Conservation (phyloP, 2,797 vertebrate species). For the Toxotes lorentzi region DNA sequence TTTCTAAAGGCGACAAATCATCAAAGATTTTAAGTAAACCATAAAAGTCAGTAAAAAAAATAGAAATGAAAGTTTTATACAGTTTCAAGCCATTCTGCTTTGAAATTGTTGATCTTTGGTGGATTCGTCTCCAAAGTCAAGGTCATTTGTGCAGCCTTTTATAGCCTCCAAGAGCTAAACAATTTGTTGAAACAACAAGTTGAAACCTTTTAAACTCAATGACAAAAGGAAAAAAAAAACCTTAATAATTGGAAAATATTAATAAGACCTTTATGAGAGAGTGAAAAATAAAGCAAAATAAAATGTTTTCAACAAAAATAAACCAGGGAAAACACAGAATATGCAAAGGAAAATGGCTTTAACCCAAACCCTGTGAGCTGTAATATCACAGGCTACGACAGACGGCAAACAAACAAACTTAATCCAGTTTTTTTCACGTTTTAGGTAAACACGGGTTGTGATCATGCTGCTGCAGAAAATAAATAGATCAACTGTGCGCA, state of each 20-base stretch:
- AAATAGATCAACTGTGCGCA: conserved; percentile 56
- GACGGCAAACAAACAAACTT: not conserved
- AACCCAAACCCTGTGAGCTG: not conserved
- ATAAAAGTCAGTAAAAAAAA: not conserved
- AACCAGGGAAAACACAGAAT: not conserved
- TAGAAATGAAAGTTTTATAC: not conserved
- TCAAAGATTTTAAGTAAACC: not conserved
- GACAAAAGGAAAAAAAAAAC: not conserved
- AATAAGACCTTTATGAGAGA: not conserved
- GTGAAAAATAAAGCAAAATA: not conserved
- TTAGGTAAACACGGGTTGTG: conserved; percentile 37
- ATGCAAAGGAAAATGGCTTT: not conserved
- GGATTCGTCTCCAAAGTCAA: not conserved
- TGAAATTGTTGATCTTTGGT: not conserved
- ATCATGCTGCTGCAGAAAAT: conserved; percentile 76
- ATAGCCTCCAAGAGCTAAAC: not conserved
- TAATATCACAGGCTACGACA: not conserved
- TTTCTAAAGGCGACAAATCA: conserved; percentile 1
- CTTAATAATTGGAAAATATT: not conserved
- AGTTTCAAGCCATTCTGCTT: not conserved
- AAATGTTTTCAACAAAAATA: not conserved
- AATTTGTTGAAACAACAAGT: not conserved
- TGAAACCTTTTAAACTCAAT: not conserved
- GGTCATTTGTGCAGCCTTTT: not conserved
- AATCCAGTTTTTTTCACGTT: not conserved